phyloP scores from a whole-genome alignment of 2,888 invertebrate genomes.

The Pocota personata region DNA sequence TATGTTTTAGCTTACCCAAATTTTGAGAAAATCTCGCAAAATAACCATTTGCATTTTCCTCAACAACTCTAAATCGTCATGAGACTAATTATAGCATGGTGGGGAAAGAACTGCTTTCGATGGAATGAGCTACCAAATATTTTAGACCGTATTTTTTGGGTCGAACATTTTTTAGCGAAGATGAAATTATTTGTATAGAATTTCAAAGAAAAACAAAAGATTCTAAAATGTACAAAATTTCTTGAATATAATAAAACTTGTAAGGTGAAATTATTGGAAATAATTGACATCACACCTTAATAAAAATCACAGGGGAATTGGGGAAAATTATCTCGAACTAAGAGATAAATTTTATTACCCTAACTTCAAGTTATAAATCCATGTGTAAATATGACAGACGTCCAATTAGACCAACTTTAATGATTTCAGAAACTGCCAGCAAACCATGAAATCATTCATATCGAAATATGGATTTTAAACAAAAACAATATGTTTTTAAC shows the following conservation, averaged over 20 bases:
- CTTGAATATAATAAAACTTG: not conserved
- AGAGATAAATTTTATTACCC: not conserved
- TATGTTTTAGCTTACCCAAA: no score
- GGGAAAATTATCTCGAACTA: not conserved
- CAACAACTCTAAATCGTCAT: no score
- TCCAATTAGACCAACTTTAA: not conserved
- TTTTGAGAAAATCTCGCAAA: no score
- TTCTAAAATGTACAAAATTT: not conserved
- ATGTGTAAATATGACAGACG: not conserved
- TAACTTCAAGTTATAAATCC: not conserved
- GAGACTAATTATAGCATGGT: not conserved
- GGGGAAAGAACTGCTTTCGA: not conserved
- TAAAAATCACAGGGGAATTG: not conserved
- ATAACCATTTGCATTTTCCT: no score
- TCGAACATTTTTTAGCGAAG: no score
- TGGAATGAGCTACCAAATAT: not conserved
- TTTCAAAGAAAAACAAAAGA: not conserved
- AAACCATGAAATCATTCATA: not conserved
- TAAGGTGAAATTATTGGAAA: not conserved
- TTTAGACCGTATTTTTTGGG: no score
- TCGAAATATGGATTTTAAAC: no score
- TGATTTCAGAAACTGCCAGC: not conserved
- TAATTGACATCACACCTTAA: not conserved
- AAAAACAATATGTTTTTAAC: no score
- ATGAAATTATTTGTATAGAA: not conserved